Evolutionary conservation across 92 coral and sea anemone genomes (phyloP).

Genomic region (Bergia sp.): DNA sequence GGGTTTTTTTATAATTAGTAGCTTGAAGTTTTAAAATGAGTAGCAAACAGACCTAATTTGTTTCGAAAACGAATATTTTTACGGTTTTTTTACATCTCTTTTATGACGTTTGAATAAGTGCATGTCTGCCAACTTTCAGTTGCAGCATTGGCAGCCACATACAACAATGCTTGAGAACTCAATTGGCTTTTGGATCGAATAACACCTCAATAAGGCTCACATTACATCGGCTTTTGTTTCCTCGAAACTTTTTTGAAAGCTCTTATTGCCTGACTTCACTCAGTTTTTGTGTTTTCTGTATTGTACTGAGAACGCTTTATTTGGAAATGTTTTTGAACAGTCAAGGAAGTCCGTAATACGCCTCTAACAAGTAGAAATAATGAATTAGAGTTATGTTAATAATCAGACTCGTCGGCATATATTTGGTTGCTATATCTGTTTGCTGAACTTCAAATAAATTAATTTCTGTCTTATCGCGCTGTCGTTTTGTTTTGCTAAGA

Average conservation of each 20-base stretch:
- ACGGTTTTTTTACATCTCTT: neutral
- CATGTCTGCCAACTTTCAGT: too few species aligned
- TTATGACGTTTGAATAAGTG: neutral
- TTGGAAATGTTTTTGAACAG: neutral
- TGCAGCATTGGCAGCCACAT: neutral
- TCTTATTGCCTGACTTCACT: too few species aligned
- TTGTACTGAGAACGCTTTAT: neutral
- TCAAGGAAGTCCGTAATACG: neutral
- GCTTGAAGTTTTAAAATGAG: neutral
- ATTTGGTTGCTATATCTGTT: slow-evolving; percentile 11
- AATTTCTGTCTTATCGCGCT: slow-evolving; percentile 8
- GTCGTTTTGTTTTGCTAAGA: slow-evolving; percentile 31
- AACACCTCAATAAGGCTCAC: neutral
- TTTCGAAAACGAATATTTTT: neutral
- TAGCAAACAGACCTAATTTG: neutral
- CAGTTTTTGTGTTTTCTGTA: neutral
- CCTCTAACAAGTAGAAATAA: neutral
- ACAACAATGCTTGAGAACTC: neutral
- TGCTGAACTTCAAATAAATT: slow-evolving; percentile 25
- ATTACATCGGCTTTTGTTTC: neutral
- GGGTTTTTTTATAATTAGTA: too few species aligned
- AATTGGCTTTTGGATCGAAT: neutral
- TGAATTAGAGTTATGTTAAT: neutral
- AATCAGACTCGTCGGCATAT: neutral
- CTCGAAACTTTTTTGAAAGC: neutral